phyloP scores from a whole-genome alignment of 2,888 invertebrate species.

The Clanis bilineata region DNA sequence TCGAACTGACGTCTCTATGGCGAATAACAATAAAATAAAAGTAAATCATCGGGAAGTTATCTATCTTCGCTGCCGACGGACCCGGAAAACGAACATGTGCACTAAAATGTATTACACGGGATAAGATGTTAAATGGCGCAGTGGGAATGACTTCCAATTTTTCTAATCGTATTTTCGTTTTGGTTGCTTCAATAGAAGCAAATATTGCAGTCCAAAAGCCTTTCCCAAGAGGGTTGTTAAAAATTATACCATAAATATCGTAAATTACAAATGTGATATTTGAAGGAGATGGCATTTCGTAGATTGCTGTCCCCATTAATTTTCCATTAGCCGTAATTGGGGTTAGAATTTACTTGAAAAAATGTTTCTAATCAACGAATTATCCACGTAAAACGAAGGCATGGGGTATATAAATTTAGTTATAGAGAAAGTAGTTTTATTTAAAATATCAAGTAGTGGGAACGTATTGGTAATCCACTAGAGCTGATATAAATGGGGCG shows the following conservation, averaged over 20 bases:
- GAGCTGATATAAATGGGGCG: constrained; percentile 53
- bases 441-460: neutral
- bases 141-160: constrained; percentile 52
- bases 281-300: constrained; percentile 70
- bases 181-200: too few relatives aligned
- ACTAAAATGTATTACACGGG: constrained; percentile 64
- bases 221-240: constrained; percentile 24
- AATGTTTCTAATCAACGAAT: constrained; percentile 21
- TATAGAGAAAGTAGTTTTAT: neutral
- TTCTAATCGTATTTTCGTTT: constrained; percentile 39
- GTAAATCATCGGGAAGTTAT: constrained; percentile 82
- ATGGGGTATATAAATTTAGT: neutral
- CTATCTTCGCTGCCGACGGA: constrained; percentile 65
- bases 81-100: constrained; percentile 65
- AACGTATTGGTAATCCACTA: neutral
- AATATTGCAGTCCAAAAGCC: too few relatives aligned
- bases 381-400: constrained; percentile 22
- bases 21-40: constrained; percentile 81
- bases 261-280: constrained; percentile 58
- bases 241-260: constrained; percentile 59
- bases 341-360: constrained; percentile 27
- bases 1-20: constrained; percentile 64
- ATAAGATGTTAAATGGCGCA: constrained; percentile 71
- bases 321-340: constrained; percentile 62
- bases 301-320: constrained; percentile 78